phyloP scores from a whole-genome alignment of 1,140 invertebrate species.

The Brachionus calyciflorus region DNA sequence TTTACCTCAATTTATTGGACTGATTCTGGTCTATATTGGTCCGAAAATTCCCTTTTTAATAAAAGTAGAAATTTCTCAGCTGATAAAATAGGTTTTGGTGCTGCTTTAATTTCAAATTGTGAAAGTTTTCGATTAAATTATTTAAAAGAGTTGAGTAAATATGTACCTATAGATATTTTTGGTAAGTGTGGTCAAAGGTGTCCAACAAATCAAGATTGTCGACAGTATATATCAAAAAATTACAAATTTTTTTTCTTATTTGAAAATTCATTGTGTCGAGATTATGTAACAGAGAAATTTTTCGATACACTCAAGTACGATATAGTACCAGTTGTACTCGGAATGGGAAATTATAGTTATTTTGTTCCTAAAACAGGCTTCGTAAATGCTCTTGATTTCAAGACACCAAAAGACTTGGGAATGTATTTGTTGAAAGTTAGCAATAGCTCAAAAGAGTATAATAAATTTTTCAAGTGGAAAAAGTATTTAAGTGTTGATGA shows the following conservation, averaged over 20 bases:
- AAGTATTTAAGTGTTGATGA: not conserved
- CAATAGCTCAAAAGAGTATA: not conserved
- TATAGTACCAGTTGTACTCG: not conserved
- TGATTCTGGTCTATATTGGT: not conserved
- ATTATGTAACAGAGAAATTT: constrained; percentile 54
- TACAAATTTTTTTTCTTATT: constrained; percentile 54
- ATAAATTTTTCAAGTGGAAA: constrained; percentile 7
- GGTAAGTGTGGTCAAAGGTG: constrained; percentile 48
- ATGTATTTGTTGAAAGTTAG: not conserved
- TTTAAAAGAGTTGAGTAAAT: constrained; percentile 47
- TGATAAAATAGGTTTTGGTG: not conserved
- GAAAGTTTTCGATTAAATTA: constrained; percentile 42
- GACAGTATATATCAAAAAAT: constrained; percentile 28
- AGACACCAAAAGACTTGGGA: not conserved
- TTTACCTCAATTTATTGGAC: constrained; percentile 28
- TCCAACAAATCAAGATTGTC: constrained; percentile 35
- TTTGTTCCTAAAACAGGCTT: not conserved
- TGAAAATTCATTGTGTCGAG: constrained; percentile 52
- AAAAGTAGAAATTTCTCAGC: not conserved
- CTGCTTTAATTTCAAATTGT: constrained; percentile 47
- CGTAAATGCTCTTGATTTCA: constrained; percentile 14
- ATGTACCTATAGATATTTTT: constrained; percentile 49
- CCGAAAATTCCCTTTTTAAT: not conserved
- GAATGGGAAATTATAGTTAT: not conserved
- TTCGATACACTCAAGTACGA: constrained; percentile 48